Conservation (phyloP, 2,113 vertebrate genomes). For the Plectropomus leopardus region DNA sequence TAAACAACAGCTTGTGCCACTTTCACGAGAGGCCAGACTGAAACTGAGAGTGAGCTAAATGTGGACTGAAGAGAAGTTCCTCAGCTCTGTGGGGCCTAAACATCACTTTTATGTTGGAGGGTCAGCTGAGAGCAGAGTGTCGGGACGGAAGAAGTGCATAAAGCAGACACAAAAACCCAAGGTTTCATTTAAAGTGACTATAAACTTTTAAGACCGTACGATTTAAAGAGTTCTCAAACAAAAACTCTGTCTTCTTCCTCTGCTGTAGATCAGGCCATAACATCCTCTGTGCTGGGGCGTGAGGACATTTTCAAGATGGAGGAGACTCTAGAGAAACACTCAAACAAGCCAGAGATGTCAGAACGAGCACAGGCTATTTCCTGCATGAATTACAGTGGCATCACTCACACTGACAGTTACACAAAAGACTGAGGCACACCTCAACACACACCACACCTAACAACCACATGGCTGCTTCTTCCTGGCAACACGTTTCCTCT, state of each 20-base stretch:
- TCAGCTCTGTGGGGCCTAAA: background rate
- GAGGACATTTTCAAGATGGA: slow-evolving; percentile 41
- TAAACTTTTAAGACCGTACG: slow-evolving; percentile 5
- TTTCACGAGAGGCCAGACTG: slow-evolving; percentile 52
- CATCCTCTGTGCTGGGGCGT: slow-evolving; percentile 17
- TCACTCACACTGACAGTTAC: slow-evolving; percentile 48
- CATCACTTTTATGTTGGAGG: slow-evolving; percentile 2
- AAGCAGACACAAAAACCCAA: slow-evolving; percentile 9
- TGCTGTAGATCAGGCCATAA: slow-evolving; percentile 29
- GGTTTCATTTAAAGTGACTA: background rate
- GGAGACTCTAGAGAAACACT: slow-evolving; percentile 25
- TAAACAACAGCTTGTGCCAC: slow-evolving; percentile 63
- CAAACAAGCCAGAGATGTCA: slow-evolving; percentile 15
- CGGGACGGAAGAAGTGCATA: background rate
- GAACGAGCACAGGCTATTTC: slow-evolving; percentile 19
- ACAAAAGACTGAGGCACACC: slow-evolving; percentile 43
- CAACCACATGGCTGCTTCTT: slow-evolving; percentile 13
- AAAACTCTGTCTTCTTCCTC: slow-evolving; percentile 31
- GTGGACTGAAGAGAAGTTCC: slow-evolving; percentile 9
- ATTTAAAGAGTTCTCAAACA: slow-evolving; percentile 57
- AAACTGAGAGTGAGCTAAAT: slow-evolving; percentile 48
- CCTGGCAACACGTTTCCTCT: slow-evolving; percentile 5
- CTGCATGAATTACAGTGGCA: background rate
- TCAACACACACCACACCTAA: slow-evolving; percentile 3
- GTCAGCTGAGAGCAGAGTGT: background rate